These are phyloP conservation scores for Trichopria drosophilae DNA, from an alignment of 2,888 invertebrate species.

Conservation along the genomic window DNA sequence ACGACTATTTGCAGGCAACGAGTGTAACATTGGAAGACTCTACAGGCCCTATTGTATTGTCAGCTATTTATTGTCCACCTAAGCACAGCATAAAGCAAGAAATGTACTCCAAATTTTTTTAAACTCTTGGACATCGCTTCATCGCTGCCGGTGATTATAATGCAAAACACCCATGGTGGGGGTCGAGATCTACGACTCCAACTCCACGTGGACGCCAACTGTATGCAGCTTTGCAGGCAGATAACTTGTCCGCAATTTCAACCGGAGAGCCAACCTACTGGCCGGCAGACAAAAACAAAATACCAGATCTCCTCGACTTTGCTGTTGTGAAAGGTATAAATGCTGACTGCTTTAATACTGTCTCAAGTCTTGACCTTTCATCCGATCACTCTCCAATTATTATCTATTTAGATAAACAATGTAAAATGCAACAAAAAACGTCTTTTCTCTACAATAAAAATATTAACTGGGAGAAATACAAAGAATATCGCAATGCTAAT, in stretches of 20 bases:
- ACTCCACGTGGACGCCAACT: constrained; percentile 14
- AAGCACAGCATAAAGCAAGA: constrained; percentile 31
- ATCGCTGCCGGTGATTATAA: constrained; percentile 15
- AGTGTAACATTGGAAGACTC: neutral
- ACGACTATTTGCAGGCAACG: neutral
- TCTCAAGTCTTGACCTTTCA: constrained; percentile 34
- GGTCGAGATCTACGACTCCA: constrained; percentile 26
- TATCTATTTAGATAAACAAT: constrained; percentile 27
- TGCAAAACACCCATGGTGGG: constrained; percentile 32
- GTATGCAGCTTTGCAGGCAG: too few species aligned
- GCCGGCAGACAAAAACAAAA: constrained; percentile 37
- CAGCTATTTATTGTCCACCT: constrained; percentile 36
- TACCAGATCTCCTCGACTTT: constrained; percentile 39
- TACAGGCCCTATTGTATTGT: constrained; percentile 14
- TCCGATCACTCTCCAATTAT: constrained; percentile 39
- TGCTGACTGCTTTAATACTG: constrained; percentile 23
- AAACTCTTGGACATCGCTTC: neutral
- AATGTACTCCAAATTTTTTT: constrained; percentile 5
- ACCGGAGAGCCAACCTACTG: too few species aligned
- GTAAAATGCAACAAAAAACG: neutral
- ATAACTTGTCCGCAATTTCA: too few species aligned
- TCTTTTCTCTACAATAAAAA: neutral
- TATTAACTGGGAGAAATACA: constrained; percentile 3
- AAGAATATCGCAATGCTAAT: neutral
- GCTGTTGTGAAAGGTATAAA: constrained; percentile 34